Percentiles rank a stretch among this genome's conserved stretches.
phyloP scores from a whole-genome alignment of 2,113 vertebrate species.

The Protobothrops flavoviridis region DNA sequence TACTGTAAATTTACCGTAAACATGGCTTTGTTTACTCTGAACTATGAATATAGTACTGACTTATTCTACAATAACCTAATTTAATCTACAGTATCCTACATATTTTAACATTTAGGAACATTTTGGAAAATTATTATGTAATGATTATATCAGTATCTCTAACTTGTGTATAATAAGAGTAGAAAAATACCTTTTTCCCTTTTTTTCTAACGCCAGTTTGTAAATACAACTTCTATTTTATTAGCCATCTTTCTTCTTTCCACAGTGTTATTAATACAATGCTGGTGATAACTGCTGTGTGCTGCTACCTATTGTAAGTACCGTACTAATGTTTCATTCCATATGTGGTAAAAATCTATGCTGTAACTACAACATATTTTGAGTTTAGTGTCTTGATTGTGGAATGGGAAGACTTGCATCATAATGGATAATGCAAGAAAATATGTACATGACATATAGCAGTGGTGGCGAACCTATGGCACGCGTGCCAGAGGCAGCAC shows the following conservation, averaged over 20 bases:
- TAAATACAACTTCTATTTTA: constrained; percentile 14
- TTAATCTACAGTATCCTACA: neutral
- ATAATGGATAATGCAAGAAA: neutral
- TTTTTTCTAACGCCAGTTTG: neutral
- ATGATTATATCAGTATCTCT: neutral
- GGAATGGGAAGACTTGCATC: neutral
- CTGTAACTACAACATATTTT: neutral
- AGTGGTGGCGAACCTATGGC: too few relatives aligned
- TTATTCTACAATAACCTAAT: neutral
- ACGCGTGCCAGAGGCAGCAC: too few relatives aligned
- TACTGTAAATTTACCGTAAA: neutral
- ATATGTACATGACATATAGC: neutral
- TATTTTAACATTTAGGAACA: neutral
- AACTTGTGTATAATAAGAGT: neutral
- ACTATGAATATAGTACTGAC: neutral
- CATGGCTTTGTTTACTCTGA: neutral
- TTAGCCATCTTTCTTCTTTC: constrained; percentile 26
- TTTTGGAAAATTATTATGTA: neutral
- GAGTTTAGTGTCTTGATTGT: neutral
- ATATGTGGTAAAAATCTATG: neutral
- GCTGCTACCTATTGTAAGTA: constrained; percentile 99
- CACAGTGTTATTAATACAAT: constrained; percentile 92
- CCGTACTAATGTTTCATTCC: constrained; percentile 70
- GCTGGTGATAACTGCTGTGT: constrained; percentile 92
- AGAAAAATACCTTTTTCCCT: neutral